Evolutionary conservation across 1,140 invertebrate species (phyloP).

Genomic region (Cydia fagiglandana): DNA sequence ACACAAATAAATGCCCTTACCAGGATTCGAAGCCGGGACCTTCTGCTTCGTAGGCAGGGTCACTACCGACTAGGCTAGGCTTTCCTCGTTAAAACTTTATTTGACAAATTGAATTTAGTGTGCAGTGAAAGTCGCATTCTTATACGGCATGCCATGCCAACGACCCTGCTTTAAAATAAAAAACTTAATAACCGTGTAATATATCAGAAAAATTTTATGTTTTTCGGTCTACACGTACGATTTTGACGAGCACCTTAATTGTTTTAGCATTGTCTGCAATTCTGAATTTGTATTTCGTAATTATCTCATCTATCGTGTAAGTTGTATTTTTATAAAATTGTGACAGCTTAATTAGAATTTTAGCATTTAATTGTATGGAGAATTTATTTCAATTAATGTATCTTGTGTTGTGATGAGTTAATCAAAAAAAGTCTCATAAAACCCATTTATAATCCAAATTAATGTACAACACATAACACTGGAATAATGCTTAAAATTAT

Average conservation of each 20-base stretch:
- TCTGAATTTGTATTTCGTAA: background rate
- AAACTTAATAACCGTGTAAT: constrained; percentile 21
- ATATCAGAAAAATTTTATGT: background rate
- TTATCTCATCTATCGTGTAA: background rate
- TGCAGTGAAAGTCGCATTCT: background rate
- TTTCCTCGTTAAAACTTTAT: constrained; percentile 22
- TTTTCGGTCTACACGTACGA: background rate
- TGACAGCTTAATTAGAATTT: background rate
- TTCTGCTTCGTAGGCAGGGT: too few species aligned
- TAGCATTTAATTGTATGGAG: background rate
- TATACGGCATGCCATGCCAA: background rate
- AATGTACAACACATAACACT: too few species aligned
- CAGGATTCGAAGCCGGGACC: too few species aligned
- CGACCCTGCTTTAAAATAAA: background rate
- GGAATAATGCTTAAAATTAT: too few species aligned
- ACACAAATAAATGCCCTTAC: too few species aligned
- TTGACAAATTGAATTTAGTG: background rate
- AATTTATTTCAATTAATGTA: background rate
- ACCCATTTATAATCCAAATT: too few species aligned
- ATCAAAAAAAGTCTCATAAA: background rate
- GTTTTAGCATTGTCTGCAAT: background rate
- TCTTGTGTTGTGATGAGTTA: background rate
- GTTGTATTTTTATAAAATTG: background rate
- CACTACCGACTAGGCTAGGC: too few species aligned
- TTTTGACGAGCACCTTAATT: background rate